Percentiles rank a stretch among this genome's conserved stretches.
phyloP scores from a whole-genome alignment of 92 coral and sea anemone genomes.

The Plumapathes pennacea region DNA sequence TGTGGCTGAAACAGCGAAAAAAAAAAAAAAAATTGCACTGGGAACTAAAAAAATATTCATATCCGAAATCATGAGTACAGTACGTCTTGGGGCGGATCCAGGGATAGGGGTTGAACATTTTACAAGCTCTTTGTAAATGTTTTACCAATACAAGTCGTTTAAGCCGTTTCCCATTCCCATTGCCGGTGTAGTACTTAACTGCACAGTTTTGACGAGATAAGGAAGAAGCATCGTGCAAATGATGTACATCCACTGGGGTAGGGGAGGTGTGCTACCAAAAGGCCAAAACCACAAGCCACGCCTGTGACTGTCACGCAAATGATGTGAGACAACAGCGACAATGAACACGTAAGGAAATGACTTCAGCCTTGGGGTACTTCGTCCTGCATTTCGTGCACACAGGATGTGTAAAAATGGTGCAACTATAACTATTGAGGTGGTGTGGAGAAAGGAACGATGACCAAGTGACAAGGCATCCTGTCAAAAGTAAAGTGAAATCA shows the following conservation, averaged over 20 bases:
- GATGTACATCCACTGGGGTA: constrained; percentile 79
- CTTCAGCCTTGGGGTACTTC: constrained; percentile 26
- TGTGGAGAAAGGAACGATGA: constrained; percentile 71
- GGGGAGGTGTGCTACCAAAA: constrained; percentile 78
- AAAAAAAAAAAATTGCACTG: too few species aligned
- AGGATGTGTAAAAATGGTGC: constrained; percentile 74
- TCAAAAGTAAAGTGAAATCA: constrained; percentile 1
- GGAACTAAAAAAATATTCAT: too few species aligned
- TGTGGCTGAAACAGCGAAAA: too few species aligned
- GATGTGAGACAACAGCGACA: constrained; percentile 82
- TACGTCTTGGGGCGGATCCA: too few species aligned
- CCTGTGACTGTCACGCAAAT: constrained; percentile 85
- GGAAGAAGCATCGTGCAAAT: constrained; percentile 48
- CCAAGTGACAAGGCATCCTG: constrained; percentile 75
- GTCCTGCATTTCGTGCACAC: constrained; percentile 68
- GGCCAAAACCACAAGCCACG: constrained; percentile 99
- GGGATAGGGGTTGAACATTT: too few species aligned
- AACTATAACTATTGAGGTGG: constrained; percentile 67
- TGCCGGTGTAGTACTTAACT: too few species aligned
- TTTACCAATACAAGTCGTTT: too few species aligned
- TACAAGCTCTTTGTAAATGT: too few species aligned
- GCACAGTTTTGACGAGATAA: constrained; percentile 22
- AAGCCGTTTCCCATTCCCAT: too few species aligned
- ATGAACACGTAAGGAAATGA: constrained; percentile 69
- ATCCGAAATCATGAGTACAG: too few species aligned